Base-by-base conservation (phyloP, 2,797 vertebrate species). In the Enteromius anoplus region DNA sequence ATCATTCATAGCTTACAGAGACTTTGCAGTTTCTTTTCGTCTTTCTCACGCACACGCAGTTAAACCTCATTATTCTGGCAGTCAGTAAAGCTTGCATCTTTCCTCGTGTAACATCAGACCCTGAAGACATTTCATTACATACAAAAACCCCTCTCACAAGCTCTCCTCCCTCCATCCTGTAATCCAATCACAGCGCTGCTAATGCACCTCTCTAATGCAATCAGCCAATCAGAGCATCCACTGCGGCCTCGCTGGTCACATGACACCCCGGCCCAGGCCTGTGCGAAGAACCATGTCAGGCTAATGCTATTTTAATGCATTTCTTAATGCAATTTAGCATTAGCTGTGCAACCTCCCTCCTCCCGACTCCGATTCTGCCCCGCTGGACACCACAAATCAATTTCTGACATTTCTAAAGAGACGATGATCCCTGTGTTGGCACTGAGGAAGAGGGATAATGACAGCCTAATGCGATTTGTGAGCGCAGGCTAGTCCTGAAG, bases 351-450 rank as follows among this genome's bases (percentile, higher is more conserved):
- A 83, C 81, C 81, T 78, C 65, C 90, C 92, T 87, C 79, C 78
- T 92, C 93, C 92, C 91, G 90, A 91, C 91, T 66, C 45, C 89
- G 89, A 92, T 92, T 88, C 86, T 89, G 89, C 89, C 93, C 93
- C 87, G 72, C 88, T 53, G 90, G 93, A 92, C 88, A 80, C 80
- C 83, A 88, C 94, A 94, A 95, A 95, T 95, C 94, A 94, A 91
- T 95, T 95, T 94, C 91, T 91, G 92, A 90, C 93, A 92, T 95
- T 95, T 95, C 93, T 91, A 90, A 93, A 92, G 93, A 95, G 94
- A 94, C 93, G 93, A 95, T 95, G 94, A 95, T 95, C 93, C 94
- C 91, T 51, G 93, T 90, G 94, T 95, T 95, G 94, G 94, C 92
- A 89, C 90, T 80, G 79, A 85, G 84, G 83, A 86, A 88, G 80